phyloP scores from a whole-genome alignment of 2,113 vertebrate species.

The Vireo altiloquus region DNA sequence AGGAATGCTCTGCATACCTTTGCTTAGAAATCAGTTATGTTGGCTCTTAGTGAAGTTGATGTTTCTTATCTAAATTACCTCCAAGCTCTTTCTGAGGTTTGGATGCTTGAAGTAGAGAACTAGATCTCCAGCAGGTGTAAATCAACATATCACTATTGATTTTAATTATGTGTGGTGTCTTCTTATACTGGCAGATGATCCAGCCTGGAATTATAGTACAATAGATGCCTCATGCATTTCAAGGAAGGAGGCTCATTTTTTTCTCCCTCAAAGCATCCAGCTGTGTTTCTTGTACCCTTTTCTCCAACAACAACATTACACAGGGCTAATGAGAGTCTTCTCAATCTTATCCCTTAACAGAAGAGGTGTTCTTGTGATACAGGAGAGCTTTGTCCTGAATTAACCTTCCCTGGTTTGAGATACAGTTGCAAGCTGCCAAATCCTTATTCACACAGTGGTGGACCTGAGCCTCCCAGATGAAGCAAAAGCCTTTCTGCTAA shows the following conservation, averaged over 20 bases:
- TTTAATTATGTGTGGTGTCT: not conserved
- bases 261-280: not conserved
- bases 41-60: not conserved
- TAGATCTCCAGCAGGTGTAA: not conserved
- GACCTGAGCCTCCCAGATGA: not conserved
- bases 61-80: constrained; percentile 1
- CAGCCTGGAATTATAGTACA: not conserved
- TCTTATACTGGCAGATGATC: not conserved
- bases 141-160: not conserved
- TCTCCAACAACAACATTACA: not conserved
- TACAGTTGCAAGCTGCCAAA: not conserved
- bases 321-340: not conserved
- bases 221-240: not conserved
- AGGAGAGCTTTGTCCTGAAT: not conserved
- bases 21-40: not conserved
- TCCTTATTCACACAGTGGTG: not conserved
- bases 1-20: not conserved
- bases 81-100: not conserved
- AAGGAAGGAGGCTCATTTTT: not conserved
- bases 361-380: not conserved
- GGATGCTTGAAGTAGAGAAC: not conserved
- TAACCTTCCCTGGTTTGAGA: not conserved
- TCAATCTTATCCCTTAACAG: not conserved
- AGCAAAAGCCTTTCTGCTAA: not conserved
- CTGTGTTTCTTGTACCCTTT: not conserved